These are phyloP conservation scores for Timandra comae DNA, from an alignment of 2,888 invertebrate species.

Conservation along the genomic window DNA sequence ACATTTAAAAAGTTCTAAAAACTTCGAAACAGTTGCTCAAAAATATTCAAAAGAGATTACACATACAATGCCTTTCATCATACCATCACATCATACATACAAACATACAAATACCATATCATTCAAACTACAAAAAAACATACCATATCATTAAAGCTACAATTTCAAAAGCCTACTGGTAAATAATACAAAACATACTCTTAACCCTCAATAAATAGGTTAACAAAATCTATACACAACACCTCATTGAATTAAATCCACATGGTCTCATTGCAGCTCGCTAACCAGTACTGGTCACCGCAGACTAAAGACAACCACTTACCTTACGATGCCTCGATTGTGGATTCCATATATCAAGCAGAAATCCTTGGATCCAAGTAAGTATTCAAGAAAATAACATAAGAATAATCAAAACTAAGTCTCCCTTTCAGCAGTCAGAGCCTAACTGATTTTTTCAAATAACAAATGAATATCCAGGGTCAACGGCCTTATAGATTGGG, in stretches of 20 bases:
- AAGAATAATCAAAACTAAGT: conserved; percentile 14
- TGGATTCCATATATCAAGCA: conserved; percentile 91
- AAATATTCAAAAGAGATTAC: too few species aligned
- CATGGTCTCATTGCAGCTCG: conserved; percentile 81
- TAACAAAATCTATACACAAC: conserved; percentile 58
- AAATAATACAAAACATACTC: too few species aligned
- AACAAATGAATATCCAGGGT: conserved; percentile 58
- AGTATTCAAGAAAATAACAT: conserved; percentile 36
- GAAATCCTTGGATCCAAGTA: conserved; percentile 91
- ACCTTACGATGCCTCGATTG: conserved; percentile 85
- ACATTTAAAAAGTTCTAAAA: too few species aligned
- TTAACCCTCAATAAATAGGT: conserved; percentile 10
- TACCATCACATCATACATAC: too few species aligned
- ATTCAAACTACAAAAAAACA: too few species aligned
- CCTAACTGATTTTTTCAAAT: conserved; percentile 63
- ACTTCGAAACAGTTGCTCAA: too few species aligned
- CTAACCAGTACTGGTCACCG: conserved; percentile 95
- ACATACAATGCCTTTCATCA: too few species aligned
- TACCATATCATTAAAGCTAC: too few species aligned
- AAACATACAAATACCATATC: too few species aligned
- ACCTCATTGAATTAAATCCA: conserved; percentile 68
- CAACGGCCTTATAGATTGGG: conserved; percentile 59
- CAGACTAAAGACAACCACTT: conserved; percentile 84
- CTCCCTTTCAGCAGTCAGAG: conserved; percentile 38
- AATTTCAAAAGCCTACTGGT: conserved; percentile 72